These are phyloP conservation scores for Idaea dimidiata DNA, from an alignment of 2,888 invertebrate species.

Conservation along the genomic window DNA sequence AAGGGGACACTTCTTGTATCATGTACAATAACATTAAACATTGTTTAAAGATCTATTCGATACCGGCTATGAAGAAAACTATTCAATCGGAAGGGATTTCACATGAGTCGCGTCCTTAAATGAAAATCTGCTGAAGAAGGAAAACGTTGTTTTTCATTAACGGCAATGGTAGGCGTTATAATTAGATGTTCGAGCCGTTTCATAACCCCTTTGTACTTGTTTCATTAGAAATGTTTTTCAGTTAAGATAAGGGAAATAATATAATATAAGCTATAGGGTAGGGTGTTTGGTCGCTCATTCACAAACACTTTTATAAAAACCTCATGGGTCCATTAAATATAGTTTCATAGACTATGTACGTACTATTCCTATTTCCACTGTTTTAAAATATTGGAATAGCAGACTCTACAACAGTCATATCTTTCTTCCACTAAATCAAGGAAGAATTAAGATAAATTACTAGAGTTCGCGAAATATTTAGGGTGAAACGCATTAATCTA, in stretches of 20 bases:
- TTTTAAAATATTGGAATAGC: background rate
- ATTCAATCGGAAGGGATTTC: too few relatives aligned
- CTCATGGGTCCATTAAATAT: background rate
- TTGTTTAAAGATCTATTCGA: too few relatives aligned
- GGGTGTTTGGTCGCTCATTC: too few relatives aligned
- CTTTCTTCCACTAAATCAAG: background rate
- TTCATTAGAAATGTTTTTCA: background rate
- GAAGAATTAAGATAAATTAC: background rate
- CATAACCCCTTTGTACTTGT: background rate
- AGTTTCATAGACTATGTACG: background rate
- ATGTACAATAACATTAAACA: too few relatives aligned
- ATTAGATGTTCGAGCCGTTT: slow-evolving; percentile 19
- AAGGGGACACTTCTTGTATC: too few relatives aligned
- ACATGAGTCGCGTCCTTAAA: too few relatives aligned
- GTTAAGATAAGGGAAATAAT: too few relatives aligned
- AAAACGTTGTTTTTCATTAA: slow-evolving; percentile 28
- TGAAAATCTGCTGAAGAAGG: slow-evolving; percentile 23
- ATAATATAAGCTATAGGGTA: too few relatives aligned
- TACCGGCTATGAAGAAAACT: too few relatives aligned
- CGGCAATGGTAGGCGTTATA: slow-evolving; percentile 17
- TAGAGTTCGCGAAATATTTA: background rate
- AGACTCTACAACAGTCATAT: background rate
- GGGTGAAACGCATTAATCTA: background rate
- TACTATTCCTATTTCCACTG: background rate
- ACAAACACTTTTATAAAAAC: too few relatives aligned